Evolutionary conservation across 2,888 invertebrate genomes (phyloP).

Genomic region (Tromatobia lineatoria): DNA sequence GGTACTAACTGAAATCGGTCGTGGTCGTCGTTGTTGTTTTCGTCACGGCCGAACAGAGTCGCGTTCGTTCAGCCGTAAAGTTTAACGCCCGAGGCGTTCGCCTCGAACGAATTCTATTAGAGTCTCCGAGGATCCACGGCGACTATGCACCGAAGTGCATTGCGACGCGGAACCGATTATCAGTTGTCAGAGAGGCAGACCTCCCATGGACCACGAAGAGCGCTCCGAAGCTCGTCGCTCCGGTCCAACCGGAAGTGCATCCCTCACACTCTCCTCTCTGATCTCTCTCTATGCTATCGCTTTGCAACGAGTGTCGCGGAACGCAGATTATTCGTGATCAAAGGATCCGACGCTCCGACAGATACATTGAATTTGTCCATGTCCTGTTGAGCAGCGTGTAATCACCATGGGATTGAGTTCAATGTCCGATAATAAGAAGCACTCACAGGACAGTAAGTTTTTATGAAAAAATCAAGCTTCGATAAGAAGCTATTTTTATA

Average conservation of each 20-base stretch:
- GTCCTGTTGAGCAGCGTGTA: constrained; percentile 12
- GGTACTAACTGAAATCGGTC: constrained; percentile 48
- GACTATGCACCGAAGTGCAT: constrained; percentile 47
- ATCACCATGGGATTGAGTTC: constrained; percentile 17
- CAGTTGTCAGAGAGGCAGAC: constrained; percentile 52
- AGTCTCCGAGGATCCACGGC: constrained; percentile 45
- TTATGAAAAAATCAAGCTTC: not conserved
- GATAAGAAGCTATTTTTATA: not conserved
- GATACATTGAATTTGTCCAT: constrained; percentile 50
- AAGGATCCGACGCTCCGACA: constrained; percentile 53
- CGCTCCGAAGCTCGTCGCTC: constrained; percentile 54
- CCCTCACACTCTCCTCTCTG: constrained; percentile 18
- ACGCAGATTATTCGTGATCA: constrained; percentile 62
- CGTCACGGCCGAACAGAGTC: constrained; percentile 58
- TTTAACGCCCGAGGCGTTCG: constrained; percentile 67
- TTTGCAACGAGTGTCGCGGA: constrained; percentile 37
- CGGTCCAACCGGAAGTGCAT: constrained; percentile 67
- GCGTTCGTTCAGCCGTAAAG: constrained; percentile 56
- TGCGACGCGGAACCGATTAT: constrained; percentile 63
- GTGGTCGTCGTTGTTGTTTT: constrained; percentile 13
- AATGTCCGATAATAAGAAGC: constrained; percentile 23
- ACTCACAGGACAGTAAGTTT: not conserved
- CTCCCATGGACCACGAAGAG: constrained; percentile 34
- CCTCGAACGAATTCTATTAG: constrained; percentile 62
- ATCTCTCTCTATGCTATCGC: constrained; percentile 19